Conservation (phyloP, 1,140 invertebrate genomes). For the Brachionus plicatilis region DNA sequence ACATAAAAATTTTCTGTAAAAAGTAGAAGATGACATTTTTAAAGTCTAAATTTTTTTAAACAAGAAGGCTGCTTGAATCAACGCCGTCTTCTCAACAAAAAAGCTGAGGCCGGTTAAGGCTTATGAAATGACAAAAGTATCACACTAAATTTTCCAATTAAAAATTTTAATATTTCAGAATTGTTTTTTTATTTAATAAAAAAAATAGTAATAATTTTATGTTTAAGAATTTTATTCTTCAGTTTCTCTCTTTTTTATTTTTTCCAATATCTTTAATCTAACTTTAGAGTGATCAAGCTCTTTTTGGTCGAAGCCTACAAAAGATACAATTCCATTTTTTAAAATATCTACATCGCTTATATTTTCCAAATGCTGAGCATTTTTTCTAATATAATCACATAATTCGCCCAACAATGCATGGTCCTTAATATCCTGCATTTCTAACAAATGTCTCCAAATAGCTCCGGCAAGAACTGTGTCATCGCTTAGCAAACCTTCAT, state of each 20-base stretch:
- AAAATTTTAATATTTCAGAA: background rate
- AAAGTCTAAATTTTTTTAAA: too few species aligned
- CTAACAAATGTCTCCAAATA: constrained; percentile 30
- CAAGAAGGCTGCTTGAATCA: too few species aligned
- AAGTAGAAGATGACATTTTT: too few species aligned
- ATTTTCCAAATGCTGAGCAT: constrained; percentile 39
- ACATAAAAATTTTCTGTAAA: too few species aligned
- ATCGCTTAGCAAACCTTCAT: constrained; percentile 36
- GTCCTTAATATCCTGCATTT: constrained; percentile 24
- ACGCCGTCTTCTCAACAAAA: too few species aligned
- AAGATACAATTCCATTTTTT: constrained; percentile 37
- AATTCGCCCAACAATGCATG: background rate
- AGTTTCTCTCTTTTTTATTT: background rate
- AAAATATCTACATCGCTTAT: constrained; percentile 29
- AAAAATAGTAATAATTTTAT: background rate
- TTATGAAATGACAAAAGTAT: too few species aligned
- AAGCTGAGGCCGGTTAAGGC: too few species aligned
- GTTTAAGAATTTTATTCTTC: background rate
- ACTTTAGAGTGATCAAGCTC: constrained; percentile 35
- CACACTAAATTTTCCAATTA: too few species aligned
- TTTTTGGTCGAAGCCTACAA: constrained; percentile 17
- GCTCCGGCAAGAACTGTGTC: constrained; percentile 37
- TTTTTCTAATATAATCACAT: constrained; percentile 27
- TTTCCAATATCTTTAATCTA: constrained; percentile 2
- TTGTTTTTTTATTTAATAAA: background rate